Percentiles rank a stretch among this genome's conserved stretches.
Conservation (phyloP, 2,113 vertebrate species). For the Pleuronectes platessa region DNA sequence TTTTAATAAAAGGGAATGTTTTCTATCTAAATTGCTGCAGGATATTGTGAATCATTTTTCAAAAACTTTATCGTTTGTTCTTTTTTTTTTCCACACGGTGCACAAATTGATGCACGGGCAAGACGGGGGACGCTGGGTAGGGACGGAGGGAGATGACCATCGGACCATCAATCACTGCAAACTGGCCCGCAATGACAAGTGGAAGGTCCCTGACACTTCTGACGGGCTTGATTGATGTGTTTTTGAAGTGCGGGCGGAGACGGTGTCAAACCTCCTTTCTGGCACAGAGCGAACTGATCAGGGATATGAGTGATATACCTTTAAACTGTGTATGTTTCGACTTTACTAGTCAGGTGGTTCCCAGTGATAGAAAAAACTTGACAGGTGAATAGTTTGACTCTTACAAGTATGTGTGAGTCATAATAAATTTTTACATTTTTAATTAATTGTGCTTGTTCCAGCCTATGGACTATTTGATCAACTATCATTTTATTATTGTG, state of each 20-base stretch:
- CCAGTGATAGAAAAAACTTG: neutral
- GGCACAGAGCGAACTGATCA: conserved; percentile 60
- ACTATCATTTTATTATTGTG: too few relatives aligned
- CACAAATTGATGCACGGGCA: conserved; percentile 65
- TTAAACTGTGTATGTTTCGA: conserved; percentile 33
- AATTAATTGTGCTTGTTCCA: too few relatives aligned
- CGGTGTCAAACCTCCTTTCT: conserved; percentile 65
- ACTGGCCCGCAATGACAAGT: conserved; percentile 75
- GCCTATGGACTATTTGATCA: too few relatives aligned
- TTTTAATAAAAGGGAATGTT: conserved; percentile 63
- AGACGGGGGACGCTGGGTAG: conserved; percentile 8
- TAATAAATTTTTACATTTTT: too few relatives aligned
- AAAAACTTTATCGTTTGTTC: conserved; percentile 66
- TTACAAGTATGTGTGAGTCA: neutral
- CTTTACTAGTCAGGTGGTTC: conserved; percentile 1
- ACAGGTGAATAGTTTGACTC: neutral
- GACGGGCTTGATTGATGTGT: conserved; percentile 83
- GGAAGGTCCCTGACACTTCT: conserved; percentile 76
- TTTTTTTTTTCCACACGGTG: conserved; percentile 55
- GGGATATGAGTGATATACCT: conserved; percentile 39
- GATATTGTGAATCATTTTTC: conserved; percentile 74
- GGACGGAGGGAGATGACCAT: conserved; percentile 50
- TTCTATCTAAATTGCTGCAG: conserved; percentile 72
- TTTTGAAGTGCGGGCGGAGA: conserved; percentile 70
- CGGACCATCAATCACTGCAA: conserved; percentile 76